Percentiles rank a stretch among this genome's conserved stretches.
Evolutionary conservation across 2,797 vertebrate species (phyloP).

Genomic region (Anas bernieri): DNA sequence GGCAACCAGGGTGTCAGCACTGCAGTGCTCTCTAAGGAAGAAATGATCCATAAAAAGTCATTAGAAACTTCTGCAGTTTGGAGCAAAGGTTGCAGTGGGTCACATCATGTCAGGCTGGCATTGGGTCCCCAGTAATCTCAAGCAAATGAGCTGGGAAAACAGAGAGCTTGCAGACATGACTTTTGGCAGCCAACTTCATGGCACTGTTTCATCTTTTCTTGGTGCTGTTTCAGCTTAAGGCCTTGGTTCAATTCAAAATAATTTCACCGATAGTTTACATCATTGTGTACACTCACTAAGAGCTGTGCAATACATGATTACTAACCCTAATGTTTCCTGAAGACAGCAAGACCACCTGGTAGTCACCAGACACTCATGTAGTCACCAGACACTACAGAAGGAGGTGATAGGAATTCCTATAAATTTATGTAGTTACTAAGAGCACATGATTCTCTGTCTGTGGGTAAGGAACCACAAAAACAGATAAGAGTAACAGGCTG

Average conservation of each 20-base stretch:
- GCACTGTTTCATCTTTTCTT: background rate
- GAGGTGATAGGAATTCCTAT: background rate
- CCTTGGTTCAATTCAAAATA: background rate
- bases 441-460: background rate
- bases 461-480: background rate
- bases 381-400: background rate
- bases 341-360: background rate
- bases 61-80: background rate
- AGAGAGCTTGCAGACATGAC: background rate
- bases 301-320: background rate
- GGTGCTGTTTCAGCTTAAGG: background rate
- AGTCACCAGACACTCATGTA: too few relatives aligned
- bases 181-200: background rate
- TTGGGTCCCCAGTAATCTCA: background rate
- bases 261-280: background rate
- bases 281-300: background rate
- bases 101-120: background rate
- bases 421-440: too few relatives aligned
- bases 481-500: background rate
- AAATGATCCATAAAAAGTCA: background rate
- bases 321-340: background rate
- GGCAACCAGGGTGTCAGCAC: background rate
- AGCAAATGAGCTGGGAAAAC: background rate
- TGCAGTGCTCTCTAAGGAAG: background rate
- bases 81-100: background rate